Conservation (phyloP, 2,797 vertebrate genomes). For the Aplochiton taeniatus region DNA sequence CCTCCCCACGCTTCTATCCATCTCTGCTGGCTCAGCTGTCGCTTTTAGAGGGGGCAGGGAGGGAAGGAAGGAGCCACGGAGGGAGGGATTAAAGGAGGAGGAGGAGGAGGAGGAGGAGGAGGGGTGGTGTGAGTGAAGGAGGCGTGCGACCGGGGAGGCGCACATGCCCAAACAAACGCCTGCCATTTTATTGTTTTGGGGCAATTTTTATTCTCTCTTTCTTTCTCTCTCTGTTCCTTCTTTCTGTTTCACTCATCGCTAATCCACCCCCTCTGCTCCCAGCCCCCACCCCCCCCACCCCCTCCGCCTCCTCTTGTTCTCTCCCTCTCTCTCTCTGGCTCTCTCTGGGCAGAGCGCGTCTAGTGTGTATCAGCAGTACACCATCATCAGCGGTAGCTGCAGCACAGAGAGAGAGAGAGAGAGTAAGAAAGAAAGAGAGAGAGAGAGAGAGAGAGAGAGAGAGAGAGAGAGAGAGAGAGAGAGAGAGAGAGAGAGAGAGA, state of each 20-base stretch:
- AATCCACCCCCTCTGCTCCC: slow-evolving; percentile 19
- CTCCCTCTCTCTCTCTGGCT: slow-evolving; percentile 18
- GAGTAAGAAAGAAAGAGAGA: slow-evolving; percentile 18
- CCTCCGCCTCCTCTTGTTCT: slow-evolving; percentile 5
- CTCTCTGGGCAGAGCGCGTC: slow-evolving; percentile 31
- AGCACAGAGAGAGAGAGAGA: background rate
- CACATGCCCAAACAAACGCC: slow-evolving; percentile 13
- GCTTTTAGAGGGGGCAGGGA: slow-evolving; percentile 36
- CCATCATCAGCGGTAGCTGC: slow-evolving; percentile 1
- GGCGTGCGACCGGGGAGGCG: background rate
- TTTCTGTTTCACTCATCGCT: background rate
- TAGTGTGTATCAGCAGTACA: slow-evolving; percentile 34
- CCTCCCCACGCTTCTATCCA: slow-evolving; percentile 34
- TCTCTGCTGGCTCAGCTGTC: slow-evolving; percentile 29
- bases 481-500: slow-evolving; percentile 4
- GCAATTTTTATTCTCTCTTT: slow-evolving; percentile 18
- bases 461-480: slow-evolving; percentile 15
- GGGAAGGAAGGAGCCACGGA: slow-evolving; percentile 31
- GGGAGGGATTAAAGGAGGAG: background rate
- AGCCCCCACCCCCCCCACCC: slow-evolving; percentile 28
- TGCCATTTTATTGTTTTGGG: slow-evolving; percentile 66
- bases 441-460: slow-evolving; percentile 9
- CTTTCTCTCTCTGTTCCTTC: background rate
- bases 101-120: background rate
- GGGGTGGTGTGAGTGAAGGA: background rate